Evolutionary conservation across 1,140 invertebrate species (phyloP).

Genomic region (Protaetia brevitarsis): DNA sequence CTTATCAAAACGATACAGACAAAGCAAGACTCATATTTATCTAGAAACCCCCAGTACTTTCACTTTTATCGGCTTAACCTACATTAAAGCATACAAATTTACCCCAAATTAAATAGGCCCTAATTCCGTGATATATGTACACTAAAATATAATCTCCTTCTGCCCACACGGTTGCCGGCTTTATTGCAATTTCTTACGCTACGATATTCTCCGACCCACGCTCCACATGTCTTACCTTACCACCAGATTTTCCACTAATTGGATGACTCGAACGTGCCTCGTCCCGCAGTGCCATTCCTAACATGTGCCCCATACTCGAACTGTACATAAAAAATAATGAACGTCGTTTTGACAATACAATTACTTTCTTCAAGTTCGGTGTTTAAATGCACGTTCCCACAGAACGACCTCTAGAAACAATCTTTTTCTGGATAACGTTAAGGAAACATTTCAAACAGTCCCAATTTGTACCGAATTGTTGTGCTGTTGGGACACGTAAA

Average conservation of each 20-base stretch:
- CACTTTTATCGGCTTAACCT: too few relatives aligned
- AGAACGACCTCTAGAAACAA: slow-evolving; percentile 17
- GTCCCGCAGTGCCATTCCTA: slow-evolving; percentile 16
- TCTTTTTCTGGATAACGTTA: not conserved
- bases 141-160: slow-evolving; percentile 13
- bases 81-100: not conserved
- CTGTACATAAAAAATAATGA: slow-evolving; percentile 32
- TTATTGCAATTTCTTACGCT: slow-evolving; percentile 23
- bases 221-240: slow-evolving; percentile 21
- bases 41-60: too few relatives aligned
- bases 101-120: slow-evolving; percentile 5
- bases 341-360: slow-evolving; percentile 22
- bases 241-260: slow-evolving; percentile 28
- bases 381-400: slow-evolving; percentile 22
- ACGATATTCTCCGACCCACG: not conserved
- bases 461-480: not conserved
- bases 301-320: slow-evolving; percentile 22
- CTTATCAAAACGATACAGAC: too few relatives aligned
- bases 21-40: too few relatives aligned
- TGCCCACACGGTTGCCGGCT: not conserved
- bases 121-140: slow-evolving; percentile 13
- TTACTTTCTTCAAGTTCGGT: slow-evolving; percentile 23
- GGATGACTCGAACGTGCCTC: slow-evolving; percentile 27
- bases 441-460: not conserved
- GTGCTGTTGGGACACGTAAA: not conserved